Evolutionary conservation across 2,113 vertebrate species (phyloP).

Genomic region (Blennius ocellaris): DNA sequence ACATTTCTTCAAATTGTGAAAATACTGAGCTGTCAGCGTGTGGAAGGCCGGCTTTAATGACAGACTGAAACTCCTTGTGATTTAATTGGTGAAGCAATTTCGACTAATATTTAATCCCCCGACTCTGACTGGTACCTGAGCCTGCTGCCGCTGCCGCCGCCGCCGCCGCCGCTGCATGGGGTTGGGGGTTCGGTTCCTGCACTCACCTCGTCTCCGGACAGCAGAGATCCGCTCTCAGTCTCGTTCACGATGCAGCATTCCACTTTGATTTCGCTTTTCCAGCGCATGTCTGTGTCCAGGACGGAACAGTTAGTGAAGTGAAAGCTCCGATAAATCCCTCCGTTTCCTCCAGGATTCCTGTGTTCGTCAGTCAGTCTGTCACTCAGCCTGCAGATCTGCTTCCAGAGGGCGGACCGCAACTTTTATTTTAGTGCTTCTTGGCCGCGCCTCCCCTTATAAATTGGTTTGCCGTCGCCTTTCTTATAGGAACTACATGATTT

Average conservation of each 20-base stretch:
- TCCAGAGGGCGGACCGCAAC: constrained; percentile 85
- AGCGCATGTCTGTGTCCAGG: constrained; percentile 85
- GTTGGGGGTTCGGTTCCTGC: too few relatives aligned
- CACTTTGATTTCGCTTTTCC: constrained; percentile 90
- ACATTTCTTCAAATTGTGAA: constrained; percentile 86
- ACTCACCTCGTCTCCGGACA: constrained; percentile 87
- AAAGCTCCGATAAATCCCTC: constrained; percentile 46
- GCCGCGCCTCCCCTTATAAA: constrained; percentile 86
- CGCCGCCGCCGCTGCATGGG: too few relatives aligned
- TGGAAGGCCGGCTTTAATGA: constrained; percentile 41
- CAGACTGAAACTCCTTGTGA: constrained; percentile 22
- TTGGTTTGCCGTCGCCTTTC: too few relatives aligned
- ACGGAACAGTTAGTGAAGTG: background rate
- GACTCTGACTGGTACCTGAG: background rate
- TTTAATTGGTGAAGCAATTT: constrained; percentile 57
- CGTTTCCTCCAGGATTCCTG: constrained; percentile 40
- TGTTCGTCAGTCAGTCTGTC: constrained; percentile 43
- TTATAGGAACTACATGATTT: too few relatives aligned
- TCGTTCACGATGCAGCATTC: constrained; percentile 83
- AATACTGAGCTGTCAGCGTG: constrained; percentile 71
- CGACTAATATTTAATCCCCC: constrained; percentile 21
- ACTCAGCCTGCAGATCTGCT: constrained; percentile 46
- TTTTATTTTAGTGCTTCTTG: constrained; percentile 61
- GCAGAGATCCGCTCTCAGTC: constrained; percentile 80
- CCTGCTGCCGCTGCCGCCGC: too few relatives aligned